Base-by-base conservation (phyloP, 2,888 invertebrate species). In the Xiphydria camelus region DNA sequence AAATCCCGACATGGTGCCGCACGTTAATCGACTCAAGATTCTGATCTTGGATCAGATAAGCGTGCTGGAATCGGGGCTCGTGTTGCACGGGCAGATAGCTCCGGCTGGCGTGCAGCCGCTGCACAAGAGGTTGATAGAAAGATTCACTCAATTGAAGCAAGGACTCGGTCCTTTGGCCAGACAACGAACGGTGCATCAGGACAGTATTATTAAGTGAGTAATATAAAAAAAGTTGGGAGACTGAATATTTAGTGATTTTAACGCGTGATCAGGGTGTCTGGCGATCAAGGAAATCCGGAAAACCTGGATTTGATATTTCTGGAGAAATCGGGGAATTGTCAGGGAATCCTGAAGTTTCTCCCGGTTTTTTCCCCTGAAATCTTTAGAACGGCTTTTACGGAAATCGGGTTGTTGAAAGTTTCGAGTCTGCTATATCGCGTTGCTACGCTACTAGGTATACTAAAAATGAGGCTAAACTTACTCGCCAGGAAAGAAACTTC, bases 41-140 rank as follows among this genome's bases (percentile, higher is more conserved):
- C 76, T 87, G 20, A 87, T 94, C 40, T 76, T 88, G 1, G 87
- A 91, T 55, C 92, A 93, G 64, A 82, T 88, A 46, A 85, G 86
- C 47, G 87, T 86, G 0, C 80, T 96, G 4, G 92, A 94, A 55
- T 89, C 88, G 17, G 94, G 92, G 0, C 73, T 97, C 9, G 81
- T 86, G 41, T 73, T 96, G 19, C 96, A 97, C 64, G 93, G 91
- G 0, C 82, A 88, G 49, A 78, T 94, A 45, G 94, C 93, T 1
- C 92, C 95, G 0, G 79, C 88, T 1, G 91, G 88, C n/a, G 91
- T 96, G 0, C 91, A 91, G 55, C 95, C 95, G 0, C 75, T 97
- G 56, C 96, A 97, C 67, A 88, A 90, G 62, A 86, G 95, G 50
- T 79, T 97, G 26, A 83, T 93, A 29, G 93, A 95, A 70, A 81